Conservation (phyloP, 2,888 invertebrate genomes). For the Apocheima hispidaria region DNA sequence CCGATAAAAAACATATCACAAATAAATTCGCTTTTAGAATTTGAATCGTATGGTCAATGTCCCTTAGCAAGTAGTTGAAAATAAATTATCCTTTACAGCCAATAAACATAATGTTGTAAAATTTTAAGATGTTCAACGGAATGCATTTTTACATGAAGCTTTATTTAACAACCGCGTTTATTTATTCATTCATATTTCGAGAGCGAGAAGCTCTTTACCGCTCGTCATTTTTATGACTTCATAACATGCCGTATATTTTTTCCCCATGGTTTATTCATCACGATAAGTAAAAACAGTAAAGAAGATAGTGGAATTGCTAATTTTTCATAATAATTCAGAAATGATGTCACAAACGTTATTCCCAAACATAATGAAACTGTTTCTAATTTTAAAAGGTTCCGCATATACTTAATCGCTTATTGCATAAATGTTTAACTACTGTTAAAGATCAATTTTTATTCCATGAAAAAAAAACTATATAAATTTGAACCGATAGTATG, state of each 20-base stretch:
- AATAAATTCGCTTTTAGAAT: no score
- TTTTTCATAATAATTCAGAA: slow-evolving; percentile 9
- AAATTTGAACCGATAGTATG: no score
- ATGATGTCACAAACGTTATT: background rate
- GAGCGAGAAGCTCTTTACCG: slow-evolving; percentile 26
- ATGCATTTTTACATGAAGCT: slow-evolving; percentile 15
- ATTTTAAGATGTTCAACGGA: slow-evolving; percentile 13
- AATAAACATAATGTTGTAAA: slow-evolving; percentile 18
- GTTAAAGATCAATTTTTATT: no score
- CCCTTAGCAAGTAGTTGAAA: background rate
- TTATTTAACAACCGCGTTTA: slow-evolving; percentile 19
- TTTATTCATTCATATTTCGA: slow-evolving; percentile 29
- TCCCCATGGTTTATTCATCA: slow-evolving; percentile 29
- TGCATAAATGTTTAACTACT: background rate
- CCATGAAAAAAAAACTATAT: no score
- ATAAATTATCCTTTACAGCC: slow-evolving; percentile 15
- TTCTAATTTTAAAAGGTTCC: background rate
- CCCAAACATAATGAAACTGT: background rate
- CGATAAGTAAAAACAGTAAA: slow-evolving; percentile 15
- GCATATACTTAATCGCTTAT: background rate
- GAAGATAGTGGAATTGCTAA: slow-evolving; percentile 14
- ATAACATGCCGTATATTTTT: slow-evolving; percentile 26
- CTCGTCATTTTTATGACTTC: slow-evolving; percentile 31
- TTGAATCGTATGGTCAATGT: background rate
- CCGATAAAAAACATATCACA: no score